Evolutionary conservation across 2,888 invertebrate species (phyloP).

Genomic region (Euphydryas editha): DNA sequence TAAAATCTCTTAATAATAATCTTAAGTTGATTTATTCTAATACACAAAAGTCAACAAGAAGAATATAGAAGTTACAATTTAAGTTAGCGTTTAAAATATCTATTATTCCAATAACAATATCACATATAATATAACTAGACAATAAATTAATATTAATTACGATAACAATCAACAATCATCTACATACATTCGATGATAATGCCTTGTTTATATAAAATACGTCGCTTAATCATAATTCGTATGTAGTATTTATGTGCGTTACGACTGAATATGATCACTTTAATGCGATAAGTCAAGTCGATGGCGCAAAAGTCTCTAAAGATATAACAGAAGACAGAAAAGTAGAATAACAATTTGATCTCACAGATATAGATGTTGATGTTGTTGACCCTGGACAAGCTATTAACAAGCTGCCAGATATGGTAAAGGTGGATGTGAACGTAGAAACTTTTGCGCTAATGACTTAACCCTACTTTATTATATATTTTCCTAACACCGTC

Average conservation of each 20-base stretch:
- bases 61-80: constrained; percentile 65
- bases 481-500: constrained; percentile 13
- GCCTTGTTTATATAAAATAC: constrained; percentile 58
- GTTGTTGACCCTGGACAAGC: neutral
- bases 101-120: constrained; percentile 81
- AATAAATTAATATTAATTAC: constrained; percentile 65
- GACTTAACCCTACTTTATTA: constrained; percentile 16
- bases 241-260: constrained; percentile 70
- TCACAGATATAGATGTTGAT: neutral
- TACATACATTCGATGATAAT: constrained; percentile 73
- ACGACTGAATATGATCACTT: constrained; percentile 67
- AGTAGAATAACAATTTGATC: neutral
- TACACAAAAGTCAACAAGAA: constrained; percentile 80
- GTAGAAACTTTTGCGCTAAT: constrained; percentile 9
- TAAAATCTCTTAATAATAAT: constrained; percentile 32
- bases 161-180: constrained; percentile 78
- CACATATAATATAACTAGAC: constrained; percentile 81
- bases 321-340: neutral
- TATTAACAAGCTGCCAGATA: neutral
- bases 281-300: constrained; percentile 39
- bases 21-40: constrained; percentile 52
- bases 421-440: neutral
- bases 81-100: constrained; percentile 74
- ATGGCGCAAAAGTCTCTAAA: constrained; percentile 8
- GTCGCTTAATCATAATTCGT: constrained; percentile 70